Base-by-base conservation (phyloP, 1,140 invertebrate genomes). In the Pachypeltis micranthus region DNA sequence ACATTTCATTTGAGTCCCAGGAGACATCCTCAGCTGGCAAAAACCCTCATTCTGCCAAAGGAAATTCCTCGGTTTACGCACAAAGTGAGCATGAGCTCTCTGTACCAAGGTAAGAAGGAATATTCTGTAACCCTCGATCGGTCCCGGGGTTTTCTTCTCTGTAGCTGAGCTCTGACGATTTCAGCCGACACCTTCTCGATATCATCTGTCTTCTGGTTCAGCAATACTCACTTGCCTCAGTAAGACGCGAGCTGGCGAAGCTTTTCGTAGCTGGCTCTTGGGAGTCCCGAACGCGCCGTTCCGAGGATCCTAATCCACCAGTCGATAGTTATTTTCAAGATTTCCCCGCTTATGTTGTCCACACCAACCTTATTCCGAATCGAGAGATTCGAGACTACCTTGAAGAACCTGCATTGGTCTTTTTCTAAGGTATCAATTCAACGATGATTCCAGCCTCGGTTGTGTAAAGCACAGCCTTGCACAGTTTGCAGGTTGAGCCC, bases 181-280 rank as follows among this genome's bases (percentile, higher is more conserved):
- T 51, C 47, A 4, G 7, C 47, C 12, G 47, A 10, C 7, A 7
- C 4, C 21, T 21, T 51, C 47, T 10, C 3, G 47, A 10, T 21
- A 10, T 51, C 47, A 4, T 21, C 12, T 51, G 23, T 21, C 23
- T 51, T 21, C 4, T 51, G 7, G 47, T 51, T 21, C 47, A 51
- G 21, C 23, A 16, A 51, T 51, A 51, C 47, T 21, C 21, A n/a
- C 7, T 10, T 16, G 47, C 23, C 19, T 51, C 21, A 21, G 23
- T 3, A 4, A 51, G 47, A 21, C 47, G 47, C 19, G 12, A 51
- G 47, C 47, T 51, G 47, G 47, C 47, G 47, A 51, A 51, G 47
- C 47, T 51, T 51, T 21, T 51, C 47, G 47, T 51, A 14, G 47
- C 47, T 16, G 47, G 47, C 47, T 51, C 47, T 51, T 51, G 47